phyloP scores from a whole-genome alignment of 1,140 invertebrate species.

The Drosophila sp. region DNA sequence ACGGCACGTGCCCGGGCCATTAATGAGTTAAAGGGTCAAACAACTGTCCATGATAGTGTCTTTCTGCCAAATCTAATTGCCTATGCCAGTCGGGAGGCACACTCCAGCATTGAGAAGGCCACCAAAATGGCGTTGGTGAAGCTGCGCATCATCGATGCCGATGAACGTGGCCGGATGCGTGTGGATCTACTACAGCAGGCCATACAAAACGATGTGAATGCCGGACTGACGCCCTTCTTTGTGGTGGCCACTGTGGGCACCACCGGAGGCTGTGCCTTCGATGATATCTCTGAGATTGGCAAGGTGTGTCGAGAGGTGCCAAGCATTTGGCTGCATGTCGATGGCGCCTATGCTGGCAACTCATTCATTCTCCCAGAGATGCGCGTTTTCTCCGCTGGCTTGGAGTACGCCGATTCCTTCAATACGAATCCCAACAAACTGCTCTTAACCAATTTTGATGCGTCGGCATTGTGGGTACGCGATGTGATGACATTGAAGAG shows the following conservation, averaged over 20 bases:
- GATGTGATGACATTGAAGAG: slow-evolving; percentile 92
- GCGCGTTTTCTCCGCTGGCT: slow-evolving; percentile 89
- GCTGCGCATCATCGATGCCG: slow-evolving; percentile 93
- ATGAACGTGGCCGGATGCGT: slow-evolving; percentile 91
- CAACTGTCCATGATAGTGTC: slow-evolving; percentile 87
- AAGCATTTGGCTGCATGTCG: slow-evolving; percentile 90
- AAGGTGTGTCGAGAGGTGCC: slow-evolving; percentile 89
- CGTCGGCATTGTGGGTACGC: slow-evolving; percentile 95
- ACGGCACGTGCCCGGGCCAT: slow-evolving; percentile 92
- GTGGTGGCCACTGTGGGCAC: slow-evolving; percentile 92
- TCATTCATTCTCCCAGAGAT: slow-evolving; percentile 94
- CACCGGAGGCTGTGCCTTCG: slow-evolving; percentile 93
- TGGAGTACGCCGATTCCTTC: slow-evolving; percentile 95
- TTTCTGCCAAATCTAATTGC: slow-evolving; percentile 95
- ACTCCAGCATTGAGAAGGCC: slow-evolving; percentile 97
- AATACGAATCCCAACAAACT: slow-evolving; percentile 98
- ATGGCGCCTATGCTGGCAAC: slow-evolving; percentile 93
- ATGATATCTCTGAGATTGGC: slow-evolving; percentile 92
- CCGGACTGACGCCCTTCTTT: slow-evolving; percentile 94
- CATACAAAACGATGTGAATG: slow-evolving; percentile 91
- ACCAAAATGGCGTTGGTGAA: slow-evolving; percentile 96
- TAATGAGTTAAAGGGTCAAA: slow-evolving; percentile 86
- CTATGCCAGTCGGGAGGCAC: slow-evolving; percentile 92
- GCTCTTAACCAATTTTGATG: slow-evolving; percentile 95
- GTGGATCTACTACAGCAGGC: slow-evolving; percentile 89